Evolutionary conservation across 2,113 vertebrate genomes (phyloP).

Genomic region (Engystomops pustulosus): DNA sequence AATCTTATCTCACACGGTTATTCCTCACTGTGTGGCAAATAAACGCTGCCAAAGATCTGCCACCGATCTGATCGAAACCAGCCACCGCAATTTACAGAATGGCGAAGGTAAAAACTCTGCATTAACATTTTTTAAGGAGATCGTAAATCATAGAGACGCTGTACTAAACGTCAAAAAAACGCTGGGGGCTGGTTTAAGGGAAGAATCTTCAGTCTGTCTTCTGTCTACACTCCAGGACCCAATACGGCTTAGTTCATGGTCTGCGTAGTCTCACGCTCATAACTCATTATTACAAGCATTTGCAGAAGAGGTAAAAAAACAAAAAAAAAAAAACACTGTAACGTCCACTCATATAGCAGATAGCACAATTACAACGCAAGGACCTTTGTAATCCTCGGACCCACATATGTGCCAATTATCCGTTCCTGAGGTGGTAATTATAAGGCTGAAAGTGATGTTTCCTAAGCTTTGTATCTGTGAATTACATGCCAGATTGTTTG

Average conservation of each 20-base stretch:
- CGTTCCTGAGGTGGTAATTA: constrained; percentile 43
- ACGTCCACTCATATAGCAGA: constrained; percentile 23
- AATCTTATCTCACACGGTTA: neutral
- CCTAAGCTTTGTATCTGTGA: constrained; percentile 22
- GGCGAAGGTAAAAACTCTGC: neutral
- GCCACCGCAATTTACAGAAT: constrained; percentile 55
- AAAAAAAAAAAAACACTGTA: too few relatives aligned
- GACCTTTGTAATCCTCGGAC: constrained; percentile 1
- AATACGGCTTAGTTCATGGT: neutral
- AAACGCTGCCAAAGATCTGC: neutral
- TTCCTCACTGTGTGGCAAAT: neutral
- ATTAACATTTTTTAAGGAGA: neutral
- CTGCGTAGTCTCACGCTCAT: constrained; percentile 19
- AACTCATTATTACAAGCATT: constrained; percentile 21
- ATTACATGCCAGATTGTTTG: constrained; percentile 30
- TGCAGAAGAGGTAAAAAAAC: neutral
- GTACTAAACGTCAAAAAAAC: constrained; percentile 14
- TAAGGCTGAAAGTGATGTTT: constrained; percentile 25
- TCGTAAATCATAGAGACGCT: neutral
- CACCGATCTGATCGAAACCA: constrained; percentile 57
- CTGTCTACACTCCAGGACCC: constrained; percentile 1
- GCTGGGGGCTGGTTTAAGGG: neutral
- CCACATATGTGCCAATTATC: constrained; percentile 9
- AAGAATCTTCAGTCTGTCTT: neutral
- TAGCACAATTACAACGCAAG: constrained; percentile 15